Conservation (phyloP, 2,797 vertebrate genomes). For the Tiaroga cobitis region DNA sequence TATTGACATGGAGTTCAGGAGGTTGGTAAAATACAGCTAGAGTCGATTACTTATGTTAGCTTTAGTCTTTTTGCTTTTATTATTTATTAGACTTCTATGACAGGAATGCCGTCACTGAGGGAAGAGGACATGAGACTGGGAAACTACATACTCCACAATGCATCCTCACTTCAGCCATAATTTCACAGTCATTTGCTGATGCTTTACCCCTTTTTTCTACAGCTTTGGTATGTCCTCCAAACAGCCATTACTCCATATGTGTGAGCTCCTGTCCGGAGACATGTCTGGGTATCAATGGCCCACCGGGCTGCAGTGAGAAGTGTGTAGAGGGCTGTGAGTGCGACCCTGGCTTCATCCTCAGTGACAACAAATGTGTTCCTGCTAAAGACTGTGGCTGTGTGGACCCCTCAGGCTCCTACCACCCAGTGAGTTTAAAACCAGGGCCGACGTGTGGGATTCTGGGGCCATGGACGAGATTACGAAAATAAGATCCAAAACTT, state of each 20-base stretch:
- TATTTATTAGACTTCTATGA: not conserved
- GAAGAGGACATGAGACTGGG: not conserved
- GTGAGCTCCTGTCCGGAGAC: constrained; percentile 78
- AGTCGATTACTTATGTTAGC: not conserved
- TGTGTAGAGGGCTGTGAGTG: constrained; percentile 84
- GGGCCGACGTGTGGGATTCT: not conserved
- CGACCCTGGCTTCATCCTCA: constrained; percentile 81
- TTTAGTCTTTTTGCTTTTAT: not conserved
- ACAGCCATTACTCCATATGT: constrained; percentile 83
- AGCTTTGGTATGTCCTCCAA: constrained; percentile 79
- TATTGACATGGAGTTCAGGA: not conserved
- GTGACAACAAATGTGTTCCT: constrained; percentile 77
- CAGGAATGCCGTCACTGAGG: not conserved
- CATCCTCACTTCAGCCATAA: not conserved
- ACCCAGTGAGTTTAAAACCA: constrained; percentile 73
- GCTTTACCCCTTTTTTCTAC: constrained; percentile 9
- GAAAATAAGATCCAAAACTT: not conserved
- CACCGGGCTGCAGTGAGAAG: constrained; percentile 69
- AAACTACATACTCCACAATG: not conserved
- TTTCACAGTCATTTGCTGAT: not conserved
- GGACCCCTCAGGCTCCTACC: constrained; percentile 71
- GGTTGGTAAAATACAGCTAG: not conserved
- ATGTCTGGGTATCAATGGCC: constrained; percentile 67
- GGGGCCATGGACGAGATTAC: not conserved
- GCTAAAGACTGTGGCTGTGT: constrained; percentile 80